Evolutionary conservation across 2,797 vertebrate species (phyloP).

Genomic region (Pseudochaenichthys georgianus): DNA sequence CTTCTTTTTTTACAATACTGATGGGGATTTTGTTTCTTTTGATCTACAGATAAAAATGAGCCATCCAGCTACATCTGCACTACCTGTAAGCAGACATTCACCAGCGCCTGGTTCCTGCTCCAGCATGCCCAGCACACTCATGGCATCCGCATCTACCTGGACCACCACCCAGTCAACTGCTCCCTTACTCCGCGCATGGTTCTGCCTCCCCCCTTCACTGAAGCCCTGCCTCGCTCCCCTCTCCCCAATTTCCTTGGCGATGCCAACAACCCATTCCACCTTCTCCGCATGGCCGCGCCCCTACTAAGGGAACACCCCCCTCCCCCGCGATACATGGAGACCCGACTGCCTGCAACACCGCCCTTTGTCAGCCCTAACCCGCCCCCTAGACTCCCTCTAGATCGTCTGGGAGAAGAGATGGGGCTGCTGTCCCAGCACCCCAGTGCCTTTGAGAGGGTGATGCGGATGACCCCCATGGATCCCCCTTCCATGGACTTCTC

Average conservation of each 20-base stretch:
- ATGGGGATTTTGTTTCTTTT: conserved; percentile 41
- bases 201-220: conserved; percentile 92
- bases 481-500: conserved; percentile 87
- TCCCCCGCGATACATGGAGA: conserved; percentile 92
- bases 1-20: conserved; percentile 8
- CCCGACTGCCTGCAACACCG: conserved; percentile 93
- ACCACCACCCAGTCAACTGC: conserved; percentile 94
- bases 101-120: conserved; percentile 99
- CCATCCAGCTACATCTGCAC: conserved; percentile 99
- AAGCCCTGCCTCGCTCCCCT: conserved; percentile 94
- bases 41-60: conserved; percentile 95
- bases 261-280: conserved; percentile 94
- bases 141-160: conserved; percentile 99
- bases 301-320: conserved; percentile 91
- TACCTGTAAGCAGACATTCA: conserved; percentile 99
- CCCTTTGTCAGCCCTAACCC: conserved; percentile 96
- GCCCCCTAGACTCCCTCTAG: conserved; percentile 93
- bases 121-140: conserved; percentile 99
- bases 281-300: conserved; percentile 97
- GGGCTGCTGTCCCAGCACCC: conserved; percentile 92
- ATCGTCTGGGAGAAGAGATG: conserved; percentile 97
- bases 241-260: conserved; percentile 97
- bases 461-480: conserved; percentile 85
- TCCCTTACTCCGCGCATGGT: conserved; percentile 97
- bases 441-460: conserved; percentile 91